Percentiles rank a stretch among this genome's conserved stretches.
Conservation (phyloP, 2,113 vertebrate genomes). For the Motacilla alba region DNA sequence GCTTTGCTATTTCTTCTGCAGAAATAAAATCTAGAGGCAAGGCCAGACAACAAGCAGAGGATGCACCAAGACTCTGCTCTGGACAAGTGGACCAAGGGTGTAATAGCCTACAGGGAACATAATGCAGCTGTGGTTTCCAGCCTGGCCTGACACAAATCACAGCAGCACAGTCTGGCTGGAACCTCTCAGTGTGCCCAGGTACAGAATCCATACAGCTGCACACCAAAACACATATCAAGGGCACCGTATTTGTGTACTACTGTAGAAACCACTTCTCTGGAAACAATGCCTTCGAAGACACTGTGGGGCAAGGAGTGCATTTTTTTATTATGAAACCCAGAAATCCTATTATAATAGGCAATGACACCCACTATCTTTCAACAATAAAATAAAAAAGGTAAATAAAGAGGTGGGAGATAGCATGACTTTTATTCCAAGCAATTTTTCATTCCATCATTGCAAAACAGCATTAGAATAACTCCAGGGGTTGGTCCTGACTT, state of each 20-base stretch:
- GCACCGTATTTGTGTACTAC: background rate
- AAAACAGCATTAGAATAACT: background rate
- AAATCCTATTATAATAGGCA: background rate
- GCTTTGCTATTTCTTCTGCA: background rate
- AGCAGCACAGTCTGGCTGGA: background rate
- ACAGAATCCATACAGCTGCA: background rate
- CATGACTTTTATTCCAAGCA: background rate
- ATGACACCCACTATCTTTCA: background rate
- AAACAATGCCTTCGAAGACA: background rate
- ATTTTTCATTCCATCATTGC: background rate
- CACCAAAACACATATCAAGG: background rate
- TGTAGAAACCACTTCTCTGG: background rate
- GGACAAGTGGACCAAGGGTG: rapidly evolving
- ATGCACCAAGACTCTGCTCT: background rate
- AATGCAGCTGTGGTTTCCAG: background rate
- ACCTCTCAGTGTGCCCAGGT: rapidly evolving
- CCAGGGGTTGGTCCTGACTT: background rate
- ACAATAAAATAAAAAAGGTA: background rate
- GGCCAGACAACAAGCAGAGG: background rate
- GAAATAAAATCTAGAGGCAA: background rate
- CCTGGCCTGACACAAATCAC: background rate
- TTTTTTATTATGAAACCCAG: background rate
- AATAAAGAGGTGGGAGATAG: background rate
- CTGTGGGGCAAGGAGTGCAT: background rate
- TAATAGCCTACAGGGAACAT: rapidly evolving